These are phyloP conservation scores for Caenorhabditis zanzibari DNA, from an alignment of 2,888 invertebrate species.

Conservation along the genomic window DNA sequence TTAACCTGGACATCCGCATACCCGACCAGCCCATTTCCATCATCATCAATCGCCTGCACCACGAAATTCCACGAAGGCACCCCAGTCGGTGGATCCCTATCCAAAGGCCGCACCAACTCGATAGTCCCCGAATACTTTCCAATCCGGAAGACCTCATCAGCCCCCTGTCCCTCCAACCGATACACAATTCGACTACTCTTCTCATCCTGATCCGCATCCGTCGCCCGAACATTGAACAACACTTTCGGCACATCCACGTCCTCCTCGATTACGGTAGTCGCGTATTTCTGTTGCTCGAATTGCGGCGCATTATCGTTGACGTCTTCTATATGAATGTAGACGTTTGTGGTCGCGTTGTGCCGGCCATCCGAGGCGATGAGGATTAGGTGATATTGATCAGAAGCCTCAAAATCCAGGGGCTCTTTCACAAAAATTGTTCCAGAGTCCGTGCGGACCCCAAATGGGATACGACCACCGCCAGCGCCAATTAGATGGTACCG, in stretches of 20 bases:
- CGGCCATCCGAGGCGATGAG: conserved; percentile 89
- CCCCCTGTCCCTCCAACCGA: conserved; percentile 84
- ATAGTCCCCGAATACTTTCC: conserved; percentile 84
- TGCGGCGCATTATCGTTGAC: conserved; percentile 84
- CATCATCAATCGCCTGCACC: conserved; percentile 83
- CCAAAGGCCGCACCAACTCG: conserved; percentile 84
- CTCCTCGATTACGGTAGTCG: conserved; percentile 80
- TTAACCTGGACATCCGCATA: conserved; percentile 84
- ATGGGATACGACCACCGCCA: conserved; percentile 76
- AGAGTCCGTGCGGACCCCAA: conserved; percentile 81
- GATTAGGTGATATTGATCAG: conserved; percentile 88
- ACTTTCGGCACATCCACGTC: conserved; percentile 78
- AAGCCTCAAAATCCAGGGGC: conserved; percentile 80
- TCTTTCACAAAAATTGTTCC: conserved; percentile 82
- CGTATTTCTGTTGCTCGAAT: conserved; percentile 81
- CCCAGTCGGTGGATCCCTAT: conserved; percentile 95
- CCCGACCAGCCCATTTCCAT: conserved; percentile 83
- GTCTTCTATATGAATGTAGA: conserved; percentile 86
- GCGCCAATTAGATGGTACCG: conserved; percentile 78
- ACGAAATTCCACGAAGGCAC: conserved; percentile 82
- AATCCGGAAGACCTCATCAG: conserved; percentile 84
- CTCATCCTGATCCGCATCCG: conserved; percentile 79
- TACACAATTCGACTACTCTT: conserved; percentile 80
- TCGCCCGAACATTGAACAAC: conserved; percentile 79
- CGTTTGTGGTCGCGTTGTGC: conserved; percentile 89